Percentiles rank a stretch among this genome's conserved stretches.
Conservation (phyloP, 2,113 vertebrate species). For the Scomber scombrus region DNA sequence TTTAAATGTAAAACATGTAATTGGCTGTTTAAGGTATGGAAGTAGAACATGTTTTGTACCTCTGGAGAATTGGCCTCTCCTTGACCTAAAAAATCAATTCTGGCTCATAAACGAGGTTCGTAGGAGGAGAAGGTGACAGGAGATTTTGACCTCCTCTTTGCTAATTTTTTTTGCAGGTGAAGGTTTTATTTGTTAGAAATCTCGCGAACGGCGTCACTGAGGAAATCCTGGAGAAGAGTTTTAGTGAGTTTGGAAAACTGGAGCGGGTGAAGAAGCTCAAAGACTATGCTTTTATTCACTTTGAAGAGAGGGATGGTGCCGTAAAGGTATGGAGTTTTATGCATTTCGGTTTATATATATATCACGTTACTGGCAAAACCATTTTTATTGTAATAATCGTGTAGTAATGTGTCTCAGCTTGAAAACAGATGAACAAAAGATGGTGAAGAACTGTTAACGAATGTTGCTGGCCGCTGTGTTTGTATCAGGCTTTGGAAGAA, state of each 20-base stretch:
- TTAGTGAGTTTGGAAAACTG: conserved; percentile 95
- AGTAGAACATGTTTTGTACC: too few relatives aligned
- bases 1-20: too few relatives aligned
- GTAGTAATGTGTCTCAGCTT: neutral
- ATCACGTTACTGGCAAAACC: neutral
- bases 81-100: neutral
- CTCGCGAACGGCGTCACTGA: conserved; percentile 96
- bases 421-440: too few relatives aligned
- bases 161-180: conserved; percentile 85
- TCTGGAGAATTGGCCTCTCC: too few relatives aligned
- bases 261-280: conserved; percentile 99
- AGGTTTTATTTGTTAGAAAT: conserved; percentile 97
- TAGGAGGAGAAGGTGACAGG: too few relatives aligned
- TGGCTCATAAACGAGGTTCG: too few relatives aligned
- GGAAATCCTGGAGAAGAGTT: conserved; percentile 95
- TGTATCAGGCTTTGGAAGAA: conserved; percentile 92
- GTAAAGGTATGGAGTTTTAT: conserved; percentile 88
- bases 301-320: conserved; percentile 94
- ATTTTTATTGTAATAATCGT: too few relatives aligned
- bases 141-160: neutral
- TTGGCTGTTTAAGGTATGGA: too few relatives aligned
- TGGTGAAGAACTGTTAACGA: too few relatives aligned
- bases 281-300: conserved; percentile 99
- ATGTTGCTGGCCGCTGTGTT: neutral
- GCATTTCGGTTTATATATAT: neutral